Evolutionary conservation across 2,888 invertebrate genomes (phyloP), one percentile per base, ranked within the genome.

Genomic region (Ceriagrion tenellum): DNA sequence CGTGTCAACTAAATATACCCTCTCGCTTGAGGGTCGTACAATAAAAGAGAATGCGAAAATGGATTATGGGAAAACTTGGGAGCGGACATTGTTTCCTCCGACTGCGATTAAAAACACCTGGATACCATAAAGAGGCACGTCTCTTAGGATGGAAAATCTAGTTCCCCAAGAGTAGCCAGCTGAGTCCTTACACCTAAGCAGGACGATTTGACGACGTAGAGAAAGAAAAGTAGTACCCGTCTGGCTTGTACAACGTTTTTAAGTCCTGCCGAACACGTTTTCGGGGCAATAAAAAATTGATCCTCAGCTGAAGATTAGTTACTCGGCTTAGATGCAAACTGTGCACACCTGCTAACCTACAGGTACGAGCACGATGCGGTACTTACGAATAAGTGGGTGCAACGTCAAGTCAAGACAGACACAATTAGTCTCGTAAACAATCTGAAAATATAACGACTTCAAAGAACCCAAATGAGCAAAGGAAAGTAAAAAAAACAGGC

Each of bases 1-100:
- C 81, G 81, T 81, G 81, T 35, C 81, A 81, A 81, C 81, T 81
- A 81, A 35, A 35, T 81, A 26, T 81, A 81, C 81, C 13, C 81
- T 8, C 81, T 26, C 81, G 0, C 81, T n/a, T 13, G 13, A 16
- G 35, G 35, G 35, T 35, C 81, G 26, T 26, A 81, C 81, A 81
- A 35, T 81, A 81, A 81, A 59, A 69, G 69, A 69, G 69, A 26
- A 2, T 20, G 20, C 16, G 74, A 81, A 13, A 35, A 10, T n/a
- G 30, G 74, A 23, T 23, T 12, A 74, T 30, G 81, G 2, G 20
- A 18, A 81, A 81, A 81, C 81, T 81, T 12, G 30, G n/a, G 35
- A 81, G 81, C 8, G 35, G 4, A 18, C 35, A 35, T 81, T 81
- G 13, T 81, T 35, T 81, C n/a, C n/a, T 10, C 16, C 81, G 13